Percentiles rank a stretch among this genome's conserved stretches.
Evolutionary conservation across 2,797 vertebrate species (phyloP).

Genomic region (Microhierax caerulescens): DNA sequence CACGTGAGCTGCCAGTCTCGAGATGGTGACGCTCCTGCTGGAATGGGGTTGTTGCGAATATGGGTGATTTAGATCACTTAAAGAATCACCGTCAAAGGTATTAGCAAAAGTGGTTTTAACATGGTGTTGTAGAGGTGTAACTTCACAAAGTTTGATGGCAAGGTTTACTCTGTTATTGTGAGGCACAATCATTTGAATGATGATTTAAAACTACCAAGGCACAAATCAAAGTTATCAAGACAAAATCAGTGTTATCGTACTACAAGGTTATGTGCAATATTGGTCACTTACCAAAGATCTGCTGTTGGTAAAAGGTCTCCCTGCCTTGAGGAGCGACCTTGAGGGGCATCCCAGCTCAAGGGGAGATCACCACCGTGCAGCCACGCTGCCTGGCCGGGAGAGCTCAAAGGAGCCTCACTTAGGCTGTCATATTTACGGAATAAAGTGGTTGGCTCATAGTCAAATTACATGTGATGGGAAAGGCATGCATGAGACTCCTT

Average conservation of each 20-base stretch:
- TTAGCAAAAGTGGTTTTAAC: not conserved
- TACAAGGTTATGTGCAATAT: not conserved
- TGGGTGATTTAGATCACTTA: not conserved
- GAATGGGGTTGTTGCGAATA: not conserved
- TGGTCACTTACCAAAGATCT: not conserved
- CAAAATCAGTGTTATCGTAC: not conserved
- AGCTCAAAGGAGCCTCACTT: not conserved
- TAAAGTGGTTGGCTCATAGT: not conserved
- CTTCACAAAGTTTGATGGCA: not conserved
- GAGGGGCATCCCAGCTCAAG: not conserved
- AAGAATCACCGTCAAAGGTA: not conserved
- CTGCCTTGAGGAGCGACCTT: not conserved
- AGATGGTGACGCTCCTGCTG: not conserved
- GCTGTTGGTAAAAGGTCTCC: not conserved
- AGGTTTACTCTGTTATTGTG: not conserved
- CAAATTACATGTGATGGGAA: not conserved
- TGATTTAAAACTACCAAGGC: not conserved
- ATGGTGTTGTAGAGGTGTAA: not conserved
- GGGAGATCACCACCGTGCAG: not conserved
- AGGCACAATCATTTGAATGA: not conserved
- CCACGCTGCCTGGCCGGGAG: not conserved
- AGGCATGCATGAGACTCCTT: not conserved
- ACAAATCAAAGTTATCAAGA: not conserved
- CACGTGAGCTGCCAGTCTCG: fast-evolving
- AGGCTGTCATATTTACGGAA: not conserved